Base-by-base conservation (phyloP, 2,113 vertebrate species). In the Pseudopipra pipra region DNA sequence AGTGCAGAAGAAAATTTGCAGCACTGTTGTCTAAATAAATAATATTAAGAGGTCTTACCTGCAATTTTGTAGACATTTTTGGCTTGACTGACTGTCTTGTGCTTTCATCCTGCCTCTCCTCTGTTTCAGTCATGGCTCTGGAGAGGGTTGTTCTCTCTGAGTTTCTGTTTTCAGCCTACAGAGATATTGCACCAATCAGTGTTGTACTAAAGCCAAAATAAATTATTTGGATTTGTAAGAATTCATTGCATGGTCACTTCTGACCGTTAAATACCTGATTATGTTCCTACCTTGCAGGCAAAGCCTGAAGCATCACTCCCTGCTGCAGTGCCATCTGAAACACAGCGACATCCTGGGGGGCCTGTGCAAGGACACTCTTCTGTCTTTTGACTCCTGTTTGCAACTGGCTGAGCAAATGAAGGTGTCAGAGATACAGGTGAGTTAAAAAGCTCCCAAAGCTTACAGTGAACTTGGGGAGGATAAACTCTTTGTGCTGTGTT, bases 281-380 rank as follows among this genome's bases (percentile, higher is more conserved):
- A 11, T 90, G 18, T 41, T 92, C 67, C 47, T 87, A 1, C 77
- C 66, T 95, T 68, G 85, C 93, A 99, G 99, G 91, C 99, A 99
- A 95, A 99, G 99, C 87, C 93, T 99, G 73, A 99, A 99, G 95
- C 98, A 99, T 90, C 98, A 99, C 85, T 97, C 98, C 4, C 54
- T 98, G 94, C 96, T 99, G 90, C 98, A 98, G 96, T 98, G 97
- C 93, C 98, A 97, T 47, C 97, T 99, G 55, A 99, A 97, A 56
- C 99, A 99, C 81, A 92, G 89, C 63, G 98, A 99, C 96, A 98
- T 99, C 90, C 96, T 98, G 16, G 55, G 46, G 62, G 96, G 96
- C 46, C 97, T 99, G 79, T 99, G 98, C 97, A 98, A 98, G 62
- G 98, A 99, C 93, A 97, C 98, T 73, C 85, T 98, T 76, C 56